These are phyloP conservation scores for Cricetomys ansorgei DNA, from an alignment of 2,113 vertebrate genomes.

Conservation along the genomic window DNA sequence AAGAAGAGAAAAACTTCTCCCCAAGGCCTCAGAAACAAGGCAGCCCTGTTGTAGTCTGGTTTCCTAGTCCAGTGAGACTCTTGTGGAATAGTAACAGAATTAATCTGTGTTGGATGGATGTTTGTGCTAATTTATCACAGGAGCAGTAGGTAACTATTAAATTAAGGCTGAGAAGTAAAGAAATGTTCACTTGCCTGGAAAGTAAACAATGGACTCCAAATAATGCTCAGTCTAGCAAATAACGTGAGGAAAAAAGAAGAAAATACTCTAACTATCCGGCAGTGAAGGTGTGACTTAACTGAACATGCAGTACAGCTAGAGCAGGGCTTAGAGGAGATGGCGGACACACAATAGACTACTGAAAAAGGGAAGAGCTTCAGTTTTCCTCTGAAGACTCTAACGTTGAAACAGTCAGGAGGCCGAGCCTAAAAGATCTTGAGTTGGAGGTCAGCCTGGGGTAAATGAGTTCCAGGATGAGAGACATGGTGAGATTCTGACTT, in stretches of 20 bases:
- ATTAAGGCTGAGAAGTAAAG: background rate
- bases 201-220: conserved; percentile 8
- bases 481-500: background rate
- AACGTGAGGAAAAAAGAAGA: conserved; percentile 16
- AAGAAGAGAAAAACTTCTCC: background rate
- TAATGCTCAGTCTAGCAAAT: conserved; percentile 26
- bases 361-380: background rate
- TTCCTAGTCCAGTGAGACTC: background rate
- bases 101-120: background rate
- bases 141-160: background rate
- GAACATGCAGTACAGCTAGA: background rate
- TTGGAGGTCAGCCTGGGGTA: background rate
- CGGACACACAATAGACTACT: background rate
- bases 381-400: background rate
- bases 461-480: background rate
- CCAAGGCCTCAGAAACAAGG: background rate
- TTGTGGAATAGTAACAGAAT: background rate
- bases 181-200: background rate
- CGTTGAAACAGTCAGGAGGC: background rate
- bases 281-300: background rate
- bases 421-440: background rate
- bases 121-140: background rate
- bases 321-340: background rate
- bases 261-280: background rate
- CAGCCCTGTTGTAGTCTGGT: background rate